These are phyloP conservation scores for Aradophagus sp. DNA, from an alignment of 1,140 invertebrate species.

Conservation along the genomic window DNA sequence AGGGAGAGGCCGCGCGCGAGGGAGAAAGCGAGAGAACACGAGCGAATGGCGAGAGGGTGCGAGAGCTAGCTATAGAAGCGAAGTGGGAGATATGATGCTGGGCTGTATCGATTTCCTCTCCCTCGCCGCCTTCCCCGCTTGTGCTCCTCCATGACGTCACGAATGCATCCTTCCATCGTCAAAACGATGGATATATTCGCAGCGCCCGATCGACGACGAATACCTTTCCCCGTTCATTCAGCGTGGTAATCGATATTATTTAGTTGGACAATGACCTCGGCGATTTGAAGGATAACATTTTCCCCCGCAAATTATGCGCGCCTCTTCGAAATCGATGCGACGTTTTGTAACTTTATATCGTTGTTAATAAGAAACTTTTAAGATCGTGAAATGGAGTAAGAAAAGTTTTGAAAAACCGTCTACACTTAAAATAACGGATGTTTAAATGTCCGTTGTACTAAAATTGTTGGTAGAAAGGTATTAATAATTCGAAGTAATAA, in stretches of 20 bases:
- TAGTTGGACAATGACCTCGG: slow-evolving; percentile 61
- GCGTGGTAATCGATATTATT: slow-evolving; percentile 59
- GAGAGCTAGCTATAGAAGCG: slow-evolving; percentile 40
- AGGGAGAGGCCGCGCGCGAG: slow-evolving; percentile 8
- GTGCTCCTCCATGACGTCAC: slow-evolving; percentile 64
- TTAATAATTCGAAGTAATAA: no score
- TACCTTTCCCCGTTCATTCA: slow-evolving; percentile 59
- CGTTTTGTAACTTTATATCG: no score
- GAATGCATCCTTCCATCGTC: slow-evolving; percentile 50
- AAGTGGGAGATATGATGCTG: slow-evolving; percentile 59
- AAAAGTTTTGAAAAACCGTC: no score
- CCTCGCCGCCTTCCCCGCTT: slow-evolving; percentile 48
- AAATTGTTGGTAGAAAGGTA: no score
- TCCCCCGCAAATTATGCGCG: no score
- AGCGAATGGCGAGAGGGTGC: slow-evolving; percentile 36
- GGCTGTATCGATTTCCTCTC: slow-evolving; percentile 69
- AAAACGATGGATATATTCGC: slow-evolving; percentile 55
- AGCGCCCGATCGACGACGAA: slow-evolving; percentile 48
- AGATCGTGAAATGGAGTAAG: no score
- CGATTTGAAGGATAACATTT: slow-evolving; percentile 18
- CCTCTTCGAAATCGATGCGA: no score
- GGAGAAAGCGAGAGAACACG: slow-evolving; percentile 33
- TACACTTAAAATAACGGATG: no score
- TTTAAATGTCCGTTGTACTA: no score
- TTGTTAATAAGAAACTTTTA: no score